phyloP scores from a whole-genome alignment of 2,797 vertebrate genomes.

The Clarias pachynema region DNA sequence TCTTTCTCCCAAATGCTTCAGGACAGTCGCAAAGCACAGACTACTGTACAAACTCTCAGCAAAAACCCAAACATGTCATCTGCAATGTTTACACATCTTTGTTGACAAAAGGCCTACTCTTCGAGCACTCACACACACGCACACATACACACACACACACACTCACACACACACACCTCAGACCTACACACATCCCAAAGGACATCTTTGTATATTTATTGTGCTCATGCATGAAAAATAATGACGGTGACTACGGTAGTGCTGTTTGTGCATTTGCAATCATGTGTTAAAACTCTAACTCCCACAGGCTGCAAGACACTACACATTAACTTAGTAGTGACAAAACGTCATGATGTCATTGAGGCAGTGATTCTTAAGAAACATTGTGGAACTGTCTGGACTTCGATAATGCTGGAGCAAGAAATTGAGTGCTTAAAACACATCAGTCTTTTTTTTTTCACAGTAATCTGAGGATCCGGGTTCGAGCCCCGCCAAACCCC shows the following conservation, averaged over 20 bases:
- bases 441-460: background rate
- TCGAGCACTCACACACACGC: background rate
- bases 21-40: background rate
- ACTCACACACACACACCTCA: background rate
- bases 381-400: conserved; percentile 7
- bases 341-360: conserved; percentile 5
- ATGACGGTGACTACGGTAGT: background rate
- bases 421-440: conserved; percentile 32
- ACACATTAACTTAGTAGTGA: conserved; percentile 9
- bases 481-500: too few relatives aligned
- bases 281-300: conserved; percentile 6
- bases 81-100: conserved; percentile 44
- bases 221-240: background rate
- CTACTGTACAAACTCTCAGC: conserved; percentile 14
- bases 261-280: conserved; percentile 10
- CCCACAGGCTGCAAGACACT: conserved; percentile 1
- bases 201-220: background rate
- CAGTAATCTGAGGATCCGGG: too few relatives aligned
- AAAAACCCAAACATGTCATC: background rate
- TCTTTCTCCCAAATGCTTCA: background rate
- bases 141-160: background rate
- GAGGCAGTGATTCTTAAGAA: background rate
- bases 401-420: conserved; percentile 23
- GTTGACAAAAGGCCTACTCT: conserved; percentile 16
- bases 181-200: background rate